Base-by-base conservation (phyloP, 2,888 invertebrate genomes). In the Exephanes ischioxanthus region DNA sequence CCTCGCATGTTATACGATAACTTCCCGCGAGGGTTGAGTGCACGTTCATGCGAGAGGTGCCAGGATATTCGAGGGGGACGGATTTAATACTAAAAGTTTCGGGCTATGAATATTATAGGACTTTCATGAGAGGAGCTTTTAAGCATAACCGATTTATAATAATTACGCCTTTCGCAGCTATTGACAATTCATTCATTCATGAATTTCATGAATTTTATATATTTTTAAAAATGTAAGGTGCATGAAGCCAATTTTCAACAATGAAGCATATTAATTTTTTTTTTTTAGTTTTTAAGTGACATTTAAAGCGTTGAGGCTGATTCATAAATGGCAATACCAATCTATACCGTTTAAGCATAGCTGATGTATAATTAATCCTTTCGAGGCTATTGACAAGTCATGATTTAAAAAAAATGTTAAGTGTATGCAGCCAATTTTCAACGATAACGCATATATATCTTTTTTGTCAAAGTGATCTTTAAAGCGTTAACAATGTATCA, bases 1-100 rank as follows among this genome's bases (percentile, higher is more conserved):
- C 63, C 75, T 63, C 75, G 51, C 75, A 63, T 67, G 48, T 83
- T 41, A 55, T 73, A n/a, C 71, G 48, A 78, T 73, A 83, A 78
- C 79, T 75, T 83, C 61, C 68, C 72, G 61, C 61, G 30, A 11
- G 66, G 61, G 58, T 41, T 79, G 51, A 68, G 61, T 71, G 30
- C 55, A 33, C 48, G 19, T 51, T 37, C 16, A 61, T 45, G 6
- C 30, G 63, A 53, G 37, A 37, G 37, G 58, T 70, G 41, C 37
- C 16, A 53, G 16, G 45, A 37, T 30, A 63, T 33, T 30, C 63
- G 33, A 63, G 16, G 7, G 30, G 1, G 9, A 41, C 63, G 48
- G 51, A 5, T 26, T 19, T 63, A 53, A 76, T 61, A 75, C 19
- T 41, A 33, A 11, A n/a, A 37, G 58, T 68, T 45, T 68, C 19